Evolutionary conservation across 2,797 vertebrate genomes (phyloP), one percentile per base, ranked within the genome.

Genomic region (Buphagus erythrorhynchus): DNA sequence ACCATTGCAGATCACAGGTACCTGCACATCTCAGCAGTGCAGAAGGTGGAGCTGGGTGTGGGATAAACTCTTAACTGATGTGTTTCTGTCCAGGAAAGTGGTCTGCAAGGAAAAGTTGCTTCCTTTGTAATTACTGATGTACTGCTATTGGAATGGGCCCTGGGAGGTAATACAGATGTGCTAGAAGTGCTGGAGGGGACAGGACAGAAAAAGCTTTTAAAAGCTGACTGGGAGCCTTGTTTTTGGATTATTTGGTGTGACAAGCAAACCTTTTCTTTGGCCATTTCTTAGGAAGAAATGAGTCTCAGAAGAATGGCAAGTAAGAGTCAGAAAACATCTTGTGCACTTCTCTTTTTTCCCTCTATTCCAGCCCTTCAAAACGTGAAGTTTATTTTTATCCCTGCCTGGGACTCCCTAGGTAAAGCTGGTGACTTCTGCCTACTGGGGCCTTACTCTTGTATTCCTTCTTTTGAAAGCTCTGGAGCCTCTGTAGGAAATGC

Each of bases 141-240:
- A 0, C 29, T 57, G 29, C 8, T 82, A 8, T 1, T 51, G 69
- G 63, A 66, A n/a, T 0, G 4, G 20, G 25, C 38, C 7, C 19
- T 43, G 35, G 26, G 28, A 55, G 9, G 12, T 54, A 12, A 67
- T 13, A 40, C 10, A 59, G 51, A 4, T 29, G 15, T 52, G 52
- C 2, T 5, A 51, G 25, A 73, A 89, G 57, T 36, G 55, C 31
- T 77, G 66, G 24, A 80, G 25, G 25, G 35, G 21, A 59, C 48
- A 69, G 68, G 48, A 28, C 22, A 52, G 24, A 31, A 61, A 61
- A 52, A 43, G 3, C 12, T 59, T 73, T 72, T 14, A 31, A 54
- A 83, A 72, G n/a, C 13, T 78, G 42, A 18, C 38, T 42, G n/a
- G 54, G 31, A 35, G 11, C 18, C 22, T 72, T 93, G 29, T 1